phyloP scores from a whole-genome alignment of 2,797 vertebrate species.

The Diplodus sargus region DNA sequence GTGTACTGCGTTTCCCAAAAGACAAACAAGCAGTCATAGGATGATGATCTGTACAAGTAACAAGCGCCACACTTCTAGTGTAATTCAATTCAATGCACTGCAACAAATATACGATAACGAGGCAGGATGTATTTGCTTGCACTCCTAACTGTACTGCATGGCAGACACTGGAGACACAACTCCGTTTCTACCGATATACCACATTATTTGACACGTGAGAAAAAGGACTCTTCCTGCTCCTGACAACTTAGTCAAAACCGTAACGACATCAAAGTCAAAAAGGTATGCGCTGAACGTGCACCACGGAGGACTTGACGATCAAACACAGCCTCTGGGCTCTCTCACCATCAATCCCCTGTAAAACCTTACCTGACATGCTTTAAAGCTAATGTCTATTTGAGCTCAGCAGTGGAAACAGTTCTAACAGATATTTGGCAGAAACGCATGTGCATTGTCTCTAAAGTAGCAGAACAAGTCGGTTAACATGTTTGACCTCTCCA shows the following conservation, averaged over 20 bases:
- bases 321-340: conserved; percentile 52
- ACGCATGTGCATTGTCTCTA: conserved; percentile 62
- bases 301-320: conserved; percentile 32
- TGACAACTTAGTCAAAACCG: conserved; percentile 63
- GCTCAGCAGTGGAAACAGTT: conserved; percentile 51
- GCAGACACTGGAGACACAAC: conserved; percentile 25
- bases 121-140: conserved; percentile 33
- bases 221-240: conserved; percentile 18
- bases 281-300: conserved; percentile 26
- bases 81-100: conserved; percentile 38
- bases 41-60: conserved; percentile 21
- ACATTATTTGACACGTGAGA: conserved; percentile 24
- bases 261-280: conserved; percentile 53
- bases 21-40: conserved; percentile 27
- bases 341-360: conserved; percentile 40
- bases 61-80: conserved; percentile 33
- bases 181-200: conserved; percentile 28
- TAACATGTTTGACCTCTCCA: conserved; percentile 73
- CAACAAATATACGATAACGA: conserved; percentile 5
- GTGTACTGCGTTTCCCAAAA: conserved; percentile 23
- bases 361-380: conserved; percentile 59
- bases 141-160: conserved; percentile 21
- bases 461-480: conserved; percentile 82
- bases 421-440: conserved; percentile 58
- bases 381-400: conserved; percentile 36